Evolutionary conservation across 30 jellyfish, hydroid and myxozoan species (phyloP).

Genomic region (Cassiopea xamachana): DNA sequence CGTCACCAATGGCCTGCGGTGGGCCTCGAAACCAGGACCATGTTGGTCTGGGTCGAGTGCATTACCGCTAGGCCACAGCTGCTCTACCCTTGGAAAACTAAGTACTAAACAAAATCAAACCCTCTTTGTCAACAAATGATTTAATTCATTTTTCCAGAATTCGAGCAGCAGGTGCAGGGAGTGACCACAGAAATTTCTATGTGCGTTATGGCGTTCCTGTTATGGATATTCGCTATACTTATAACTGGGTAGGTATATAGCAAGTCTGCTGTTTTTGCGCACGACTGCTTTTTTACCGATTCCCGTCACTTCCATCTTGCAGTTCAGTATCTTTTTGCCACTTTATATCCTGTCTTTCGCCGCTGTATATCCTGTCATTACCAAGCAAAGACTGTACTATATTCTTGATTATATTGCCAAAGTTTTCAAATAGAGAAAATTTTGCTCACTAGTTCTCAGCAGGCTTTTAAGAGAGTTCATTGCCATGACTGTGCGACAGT

Average conservation of each 20-base stretch:
- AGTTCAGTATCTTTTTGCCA: background rate
- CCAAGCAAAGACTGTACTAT: background rate
- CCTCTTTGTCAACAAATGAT: background rate
- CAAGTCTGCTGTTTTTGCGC: too few relatives aligned
- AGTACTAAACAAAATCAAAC: background rate
- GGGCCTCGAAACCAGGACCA: too few relatives aligned
- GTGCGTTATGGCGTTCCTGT: conserved; percentile 73
- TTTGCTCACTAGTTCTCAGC: background rate
- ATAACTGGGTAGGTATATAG: conserved; percentile 71
- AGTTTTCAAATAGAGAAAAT: background rate
- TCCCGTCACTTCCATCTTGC: background rate
- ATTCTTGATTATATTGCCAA: background rate
- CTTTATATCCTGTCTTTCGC: background rate
- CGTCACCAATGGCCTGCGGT: too few relatives aligned
- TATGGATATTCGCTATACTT: conserved; percentile 55
- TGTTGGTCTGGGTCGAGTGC: too few relatives aligned
- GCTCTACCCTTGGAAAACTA: background rate
- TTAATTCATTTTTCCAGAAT: conserved; percentile 22
- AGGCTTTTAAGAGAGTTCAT: too few relatives aligned
- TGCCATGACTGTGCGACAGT: too few relatives aligned
- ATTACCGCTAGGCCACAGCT: background rate
- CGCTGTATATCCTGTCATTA: background rate
- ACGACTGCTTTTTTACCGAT: background rate
- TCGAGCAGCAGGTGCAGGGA: conserved; percentile 80
- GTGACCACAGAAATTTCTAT: conserved; percentile 72